A percentile compares a stretch with the other conserved stretches of the same genome.
Conservation (phyloP, 2,113 vertebrate genomes). For the Lepisosteus osseus region DNA sequence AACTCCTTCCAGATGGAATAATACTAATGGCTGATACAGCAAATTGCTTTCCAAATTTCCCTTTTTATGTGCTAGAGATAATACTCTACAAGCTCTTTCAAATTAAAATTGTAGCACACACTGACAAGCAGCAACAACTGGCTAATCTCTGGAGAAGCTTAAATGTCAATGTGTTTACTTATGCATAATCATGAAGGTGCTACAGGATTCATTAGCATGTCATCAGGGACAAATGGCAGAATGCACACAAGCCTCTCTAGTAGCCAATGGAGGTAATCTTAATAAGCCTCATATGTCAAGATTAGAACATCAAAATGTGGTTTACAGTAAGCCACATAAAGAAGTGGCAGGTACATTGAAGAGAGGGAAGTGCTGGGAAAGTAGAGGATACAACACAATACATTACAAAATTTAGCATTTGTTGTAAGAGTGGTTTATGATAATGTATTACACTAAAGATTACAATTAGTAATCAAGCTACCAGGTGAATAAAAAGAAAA, state of each 20-base stretch:
- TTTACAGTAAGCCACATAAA: too few relatives aligned
- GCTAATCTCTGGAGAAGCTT: not conserved
- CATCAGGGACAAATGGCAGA: not conserved
- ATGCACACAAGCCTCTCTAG: too few relatives aligned
- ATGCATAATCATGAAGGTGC: slow-evolving; percentile 30
- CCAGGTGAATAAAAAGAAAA: not conserved
- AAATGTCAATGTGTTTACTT: slow-evolving; percentile 38
- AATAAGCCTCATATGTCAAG: too few relatives aligned
- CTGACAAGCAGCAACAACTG: slow-evolving; percentile 35
- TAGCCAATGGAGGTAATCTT: too few relatives aligned
- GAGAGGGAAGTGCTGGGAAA: not conserved
- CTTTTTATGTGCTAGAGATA: not conserved
- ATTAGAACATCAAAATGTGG: too few relatives aligned
- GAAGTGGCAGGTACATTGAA: too few relatives aligned
- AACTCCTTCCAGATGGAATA: too few relatives aligned
- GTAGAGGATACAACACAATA: not conserved
- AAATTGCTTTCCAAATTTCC: not conserved
- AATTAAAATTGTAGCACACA: slow-evolving; percentile 3
- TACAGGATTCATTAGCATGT: slow-evolving; percentile 1
- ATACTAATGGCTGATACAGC: not conserved
- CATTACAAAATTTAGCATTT: not conserved
- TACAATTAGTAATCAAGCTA: too few relatives aligned
- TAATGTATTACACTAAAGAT: too few relatives aligned
- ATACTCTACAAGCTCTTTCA: not conserved
- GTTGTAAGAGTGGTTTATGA: too few relatives aligned